A percentile compares a stretch with the other conserved stretches of the same genome.
phyloP scores from a whole-genome alignment of 2,888 invertebrate genomes.

The Eudasyphora cyanicolor region DNA sequence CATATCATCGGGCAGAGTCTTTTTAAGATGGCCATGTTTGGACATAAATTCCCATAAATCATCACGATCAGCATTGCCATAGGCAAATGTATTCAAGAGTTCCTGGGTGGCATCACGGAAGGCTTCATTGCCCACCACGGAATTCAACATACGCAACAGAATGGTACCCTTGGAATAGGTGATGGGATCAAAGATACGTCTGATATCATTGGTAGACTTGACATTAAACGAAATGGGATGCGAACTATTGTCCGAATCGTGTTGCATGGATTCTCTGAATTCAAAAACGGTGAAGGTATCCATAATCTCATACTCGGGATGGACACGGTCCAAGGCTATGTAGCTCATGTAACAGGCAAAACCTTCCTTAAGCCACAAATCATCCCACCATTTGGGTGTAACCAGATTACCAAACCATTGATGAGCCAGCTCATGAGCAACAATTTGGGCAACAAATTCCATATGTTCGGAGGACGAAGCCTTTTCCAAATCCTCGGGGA shows the following conservation, averaged over 20 bases:
- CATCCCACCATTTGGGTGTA: constrained; percentile 88
- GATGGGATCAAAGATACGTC: constrained; percentile 86
- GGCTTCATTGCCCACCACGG: constrained; percentile 84
- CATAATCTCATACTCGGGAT: constrained; percentile 83
- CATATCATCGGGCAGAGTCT: constrained; percentile 78
- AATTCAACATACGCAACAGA: constrained; percentile 86
- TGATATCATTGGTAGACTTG: constrained; percentile 83
- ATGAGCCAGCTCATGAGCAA: constrained; percentile 90
- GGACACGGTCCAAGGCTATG: constrained; percentile 79
- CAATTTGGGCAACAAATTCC: constrained; percentile 84
- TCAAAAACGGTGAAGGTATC: constrained; percentile 82
- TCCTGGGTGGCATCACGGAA: constrained; percentile 82
- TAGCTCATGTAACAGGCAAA: constrained; percentile 82
- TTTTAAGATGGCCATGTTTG: constrained; percentile 81
- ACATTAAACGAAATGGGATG: constrained; percentile 85
- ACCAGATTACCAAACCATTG: constrained; percentile 91
- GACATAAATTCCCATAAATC: constrained; percentile 86
- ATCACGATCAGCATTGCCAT: constrained; percentile 83
- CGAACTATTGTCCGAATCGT: constrained; percentile 84
- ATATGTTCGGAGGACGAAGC: constrained; percentile 82
- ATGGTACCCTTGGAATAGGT: constrained; percentile 88
- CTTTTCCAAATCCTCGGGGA: constrained; percentile 77
- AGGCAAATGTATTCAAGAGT: constrained; percentile 81
- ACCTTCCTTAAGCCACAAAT: constrained; percentile 85
- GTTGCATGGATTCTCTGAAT: constrained; percentile 82